Evolutionary conservation across 2,888 invertebrate genomes (phyloP).

Genomic region (Druceiella hillmani): DNA sequence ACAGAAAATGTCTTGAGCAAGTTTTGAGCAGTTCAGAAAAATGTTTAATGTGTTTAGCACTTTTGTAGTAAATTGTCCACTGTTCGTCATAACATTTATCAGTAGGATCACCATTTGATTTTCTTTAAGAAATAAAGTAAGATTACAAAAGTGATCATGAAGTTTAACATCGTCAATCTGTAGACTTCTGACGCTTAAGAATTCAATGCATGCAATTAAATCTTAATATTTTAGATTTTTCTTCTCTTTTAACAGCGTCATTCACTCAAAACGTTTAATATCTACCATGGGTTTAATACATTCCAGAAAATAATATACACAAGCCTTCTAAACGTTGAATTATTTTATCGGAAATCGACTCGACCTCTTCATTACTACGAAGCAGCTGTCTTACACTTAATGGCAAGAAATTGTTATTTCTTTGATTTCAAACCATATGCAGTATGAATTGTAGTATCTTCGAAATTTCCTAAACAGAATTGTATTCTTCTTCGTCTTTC

Average conservation of each 20-base stretch:
- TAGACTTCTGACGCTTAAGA: conserved; percentile 8
- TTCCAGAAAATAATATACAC: conserved; percentile 6
- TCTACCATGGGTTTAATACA: conserved; percentile 13
- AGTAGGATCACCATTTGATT: conserved; percentile 10
- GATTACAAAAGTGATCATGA: conserved; percentile 16
- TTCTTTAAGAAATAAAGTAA: conserved; percentile 15
- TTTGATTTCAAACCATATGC: no score
- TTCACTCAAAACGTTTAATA: conserved; percentile 16
- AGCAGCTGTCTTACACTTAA: no score
- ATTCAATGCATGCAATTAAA: conserved; percentile 15
- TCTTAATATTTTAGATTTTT: conserved; percentile 15
- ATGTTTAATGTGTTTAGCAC: conserved; percentile 7
- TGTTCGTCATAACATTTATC: conserved; percentile 12
- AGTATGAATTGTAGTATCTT: no score
- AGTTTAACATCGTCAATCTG: conserved; percentile 15
- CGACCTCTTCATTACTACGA: no score
- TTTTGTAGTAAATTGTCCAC: conserved; percentile 15
- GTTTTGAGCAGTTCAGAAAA: conserved; percentile 9
- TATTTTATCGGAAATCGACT: no score
- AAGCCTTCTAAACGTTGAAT: no score
- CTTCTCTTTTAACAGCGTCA: conserved; percentile 14
- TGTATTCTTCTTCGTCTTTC: conserved; percentile 7
- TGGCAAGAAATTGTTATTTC: no score
- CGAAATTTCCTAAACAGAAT: conserved; percentile 8
- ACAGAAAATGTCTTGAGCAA: conserved; percentile 8